These are phyloP conservation scores for Xylophagus ater DNA, from an alignment of 2,888 invertebrate genomes.

Conservation along the genomic window DNA sequence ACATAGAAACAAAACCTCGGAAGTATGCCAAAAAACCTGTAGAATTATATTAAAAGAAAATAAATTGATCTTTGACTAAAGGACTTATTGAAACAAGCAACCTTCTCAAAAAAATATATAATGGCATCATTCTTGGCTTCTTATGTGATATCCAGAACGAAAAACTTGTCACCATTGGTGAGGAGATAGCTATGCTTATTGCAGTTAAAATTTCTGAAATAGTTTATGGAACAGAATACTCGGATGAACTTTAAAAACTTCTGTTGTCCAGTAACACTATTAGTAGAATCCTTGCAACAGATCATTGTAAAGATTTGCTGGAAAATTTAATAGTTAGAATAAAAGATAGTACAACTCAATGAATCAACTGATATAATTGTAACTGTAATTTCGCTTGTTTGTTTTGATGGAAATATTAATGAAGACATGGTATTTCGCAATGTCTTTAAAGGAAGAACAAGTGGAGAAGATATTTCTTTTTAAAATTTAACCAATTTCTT, in stretches of 20 bases:
- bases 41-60: neutral
- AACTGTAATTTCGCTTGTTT: too few species aligned
- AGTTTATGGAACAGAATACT: too few species aligned
- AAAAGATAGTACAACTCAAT: too few species aligned
- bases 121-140: neutral
- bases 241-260: too few species aligned
- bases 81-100: neutral
- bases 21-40: neutral
- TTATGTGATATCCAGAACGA: neutral
- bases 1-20: neutral
- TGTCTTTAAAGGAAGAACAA: conserved; percentile 1
- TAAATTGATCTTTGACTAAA: neutral
- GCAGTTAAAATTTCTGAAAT: too few species aligned
- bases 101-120: conserved; percentile 1
- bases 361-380: too few species aligned
- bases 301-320: neutral
- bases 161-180: neutral
- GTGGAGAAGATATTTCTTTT: neutral
- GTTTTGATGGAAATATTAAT: too few species aligned
- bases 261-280: too few species aligned
- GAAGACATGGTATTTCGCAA: too few species aligned
- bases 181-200: too few species aligned
- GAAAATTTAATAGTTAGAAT: neutral
- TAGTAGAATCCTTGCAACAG: too few species aligned
- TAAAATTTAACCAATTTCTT: neutral